These are phyloP conservation scores for Amphimallon solstitiale DNA, from an alignment of 2,888 invertebrate species.

Conservation along the genomic window DNA sequence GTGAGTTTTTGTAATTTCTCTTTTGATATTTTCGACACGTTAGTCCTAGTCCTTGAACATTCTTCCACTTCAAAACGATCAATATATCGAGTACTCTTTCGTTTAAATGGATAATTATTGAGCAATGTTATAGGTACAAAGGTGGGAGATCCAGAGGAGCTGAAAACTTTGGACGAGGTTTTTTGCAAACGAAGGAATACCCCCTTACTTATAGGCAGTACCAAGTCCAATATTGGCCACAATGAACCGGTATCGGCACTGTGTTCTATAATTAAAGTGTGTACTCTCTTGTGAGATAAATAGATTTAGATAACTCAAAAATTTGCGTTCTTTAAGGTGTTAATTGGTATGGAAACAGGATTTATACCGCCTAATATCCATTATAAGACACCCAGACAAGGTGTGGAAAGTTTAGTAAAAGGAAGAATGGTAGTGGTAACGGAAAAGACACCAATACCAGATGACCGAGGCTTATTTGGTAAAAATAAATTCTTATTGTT, in stretches of 20 bases:
- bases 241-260: slow-evolving; percentile 88
- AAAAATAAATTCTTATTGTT: slow-evolving; percentile 5
- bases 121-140: slow-evolving; percentile 68
- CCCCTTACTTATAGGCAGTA: slow-evolving; percentile 86
- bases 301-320: neutral
- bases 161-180: slow-evolving; percentile 82
- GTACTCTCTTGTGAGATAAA: slow-evolving; percentile 38
- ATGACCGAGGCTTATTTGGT: slow-evolving; percentile 77
- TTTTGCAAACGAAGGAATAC: slow-evolving; percentile 78
- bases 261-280: slow-evolving; percentile 84
- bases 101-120: too few relatives aligned
- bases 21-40: too few relatives aligned
- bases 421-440: slow-evolving; percentile 78
- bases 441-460: slow-evolving; percentile 72
- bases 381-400: slow-evolving; percentile 65
- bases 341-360: slow-evolving; percentile 78
- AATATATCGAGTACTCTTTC: too few relatives aligned
- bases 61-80: too few relatives aligned
- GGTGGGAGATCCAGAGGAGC: slow-evolving; percentile 93
- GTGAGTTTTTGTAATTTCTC: too few relatives aligned
- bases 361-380: slow-evolving; percentile 88
- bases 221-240: slow-evolving; percentile 95
- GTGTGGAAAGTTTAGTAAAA: slow-evolving; percentile 70
- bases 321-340: slow-evolving; percentile 49
- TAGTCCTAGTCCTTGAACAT: too few relatives aligned